Base-by-base conservation (phyloP, 1,140 invertebrate genomes). In the Drosophila pseudoobscura region DNA sequence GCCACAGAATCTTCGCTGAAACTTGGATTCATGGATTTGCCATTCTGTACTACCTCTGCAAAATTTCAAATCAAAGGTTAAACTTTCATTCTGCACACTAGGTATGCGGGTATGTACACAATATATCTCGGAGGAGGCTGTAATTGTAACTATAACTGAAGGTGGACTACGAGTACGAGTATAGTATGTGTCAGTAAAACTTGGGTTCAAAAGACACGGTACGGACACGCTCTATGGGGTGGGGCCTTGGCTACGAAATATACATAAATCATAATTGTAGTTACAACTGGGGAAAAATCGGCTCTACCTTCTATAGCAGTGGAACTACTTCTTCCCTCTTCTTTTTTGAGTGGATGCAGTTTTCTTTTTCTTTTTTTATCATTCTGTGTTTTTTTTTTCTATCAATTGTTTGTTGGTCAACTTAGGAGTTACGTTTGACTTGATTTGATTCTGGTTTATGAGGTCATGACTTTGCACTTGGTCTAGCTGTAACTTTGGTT, bases 1-100 rank as follows among this genome's bases (percentile, higher is more conserved):
- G 95, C 94, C 78, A 96, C 94, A 65, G 94, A 95, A 92, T 96
- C 96, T 92, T 96, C 95, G 91, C 94, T 95, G 91, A 95, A 94
- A 92, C 94, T 95, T 61, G 95, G 93, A 92, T 95, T 95, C 89
- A 94, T 91, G 91, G 93, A 92, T 90, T 92, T 92, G 63, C 91
- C 92, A 82, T 91, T 92, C 87, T 93, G 92, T 76, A 91, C 78
- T 89, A 92, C 91, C 78, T 92, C 91, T 92, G 91, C 52, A 75
- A 91, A 91, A 88, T 89, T 70, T 78, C 64, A 88, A 89, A 88
- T 70, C 75, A 88, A 77, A 88, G 77, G 72, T 88, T 88, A 88
- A 82, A 88, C 68, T 88, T 61, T 61, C 53, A 57, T 55, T 60
- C 62, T 13, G 62, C 39, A 64, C 57, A 54, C 31, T 50, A 26